Evolutionary conservation across 64 coral and sea anemone genomes (phyloP), one percentile per base, ranked within the genome.

Genomic region (Cladopsammia gracilis): DNA sequence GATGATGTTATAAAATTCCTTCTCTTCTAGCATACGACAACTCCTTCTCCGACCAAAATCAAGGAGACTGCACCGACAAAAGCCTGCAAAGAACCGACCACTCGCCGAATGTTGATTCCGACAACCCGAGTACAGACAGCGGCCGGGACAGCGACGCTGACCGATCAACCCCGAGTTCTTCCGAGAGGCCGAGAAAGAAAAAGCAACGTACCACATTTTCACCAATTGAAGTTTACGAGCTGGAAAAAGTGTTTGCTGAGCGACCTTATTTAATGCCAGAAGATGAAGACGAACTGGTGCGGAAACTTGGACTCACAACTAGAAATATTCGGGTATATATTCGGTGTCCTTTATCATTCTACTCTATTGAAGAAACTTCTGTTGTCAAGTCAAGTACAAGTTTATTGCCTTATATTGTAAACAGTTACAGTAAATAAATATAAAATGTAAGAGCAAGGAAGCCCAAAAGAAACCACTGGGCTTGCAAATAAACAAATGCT

Each of bases 141-240:
- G 77, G 77, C 43, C 54, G 77, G 25, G 77, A 80, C 42, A 80
- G 77, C 12, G 77, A 80, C 25, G 23, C 77, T 20, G 77, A n/a
- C 23, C 77, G 77, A 80, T 7, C 56, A 61, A 60, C 6, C 25
- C 13, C 77, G 57, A 80, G 25, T 44, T 60, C 77, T 16, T 7
- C 44, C 14, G 56, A 25, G 51, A n/a, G 57, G 14, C 77, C 77
- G 4, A 58, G 23, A 80, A 80, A 80, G 57, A 54, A 22, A 23
- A 78, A 80, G 43, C 77, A 62, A 13, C 54, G 80, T 23, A 84
- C 62, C 3, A 84, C 80, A 25, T 84, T 84, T 48, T 84, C 80
- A 48, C 19, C 62, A 19, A 67, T 84, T 13, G 80, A 84, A 84
- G 10, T 84, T n/a, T 67, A 15, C 19, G 80, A 84, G 62, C 34